Evolutionary conservation across 2,797 vertebrate species (phyloP).

Genomic region (Lagodon rhomboides): DNA sequence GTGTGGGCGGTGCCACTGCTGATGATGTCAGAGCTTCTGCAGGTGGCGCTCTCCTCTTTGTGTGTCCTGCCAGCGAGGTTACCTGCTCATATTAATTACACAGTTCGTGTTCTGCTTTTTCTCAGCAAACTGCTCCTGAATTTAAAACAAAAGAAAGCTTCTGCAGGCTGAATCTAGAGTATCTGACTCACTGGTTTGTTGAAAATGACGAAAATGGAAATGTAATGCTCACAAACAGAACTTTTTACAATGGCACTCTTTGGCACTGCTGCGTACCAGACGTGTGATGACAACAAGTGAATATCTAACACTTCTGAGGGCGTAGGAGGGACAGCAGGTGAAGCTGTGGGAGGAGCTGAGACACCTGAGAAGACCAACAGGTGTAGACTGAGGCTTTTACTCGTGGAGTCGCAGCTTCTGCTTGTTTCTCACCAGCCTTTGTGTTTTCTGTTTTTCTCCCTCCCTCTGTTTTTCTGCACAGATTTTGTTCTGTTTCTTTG

Average conservation of each 20-base stretch:
- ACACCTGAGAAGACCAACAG: slow-evolving; percentile 67
- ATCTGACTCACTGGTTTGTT: slow-evolving; percentile 15
- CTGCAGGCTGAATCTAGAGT: background rate
- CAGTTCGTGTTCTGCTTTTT: background rate
- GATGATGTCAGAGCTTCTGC: slow-evolving; percentile 39
- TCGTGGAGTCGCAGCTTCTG: slow-evolving; percentile 7
- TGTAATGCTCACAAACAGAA: background rate
- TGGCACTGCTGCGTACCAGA: background rate
- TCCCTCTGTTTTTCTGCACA: background rate
- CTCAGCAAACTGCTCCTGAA: background rate
- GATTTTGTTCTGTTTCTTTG: background rate
- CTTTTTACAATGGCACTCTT: slow-evolving; percentile 2
- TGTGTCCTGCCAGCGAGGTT: slow-evolving; percentile 11
- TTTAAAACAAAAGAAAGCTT: slow-evolving; percentile 14
- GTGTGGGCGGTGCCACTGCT: slow-evolving; percentile 20
- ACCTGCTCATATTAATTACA: slow-evolving; percentile 21
- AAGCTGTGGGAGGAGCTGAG: slow-evolving; percentile 54
- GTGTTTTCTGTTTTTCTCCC: slow-evolving; percentile 1
- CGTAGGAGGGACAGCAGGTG: slow-evolving; percentile 43
- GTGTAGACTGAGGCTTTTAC: slow-evolving; percentile 42
- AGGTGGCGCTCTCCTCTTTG: slow-evolving; percentile 41
- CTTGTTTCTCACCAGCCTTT: slow-evolving; percentile 3
- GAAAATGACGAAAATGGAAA: slow-evolving; percentile 1
- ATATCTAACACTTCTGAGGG: slow-evolving; percentile 3
- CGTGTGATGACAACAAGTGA: slow-evolving; percentile 37